A percentile compares a stretch with the other conserved stretches of the same genome.
Evolutionary conservation across 2,888 invertebrate species (phyloP).

Genomic region (Amaurobius ferox): DNA sequence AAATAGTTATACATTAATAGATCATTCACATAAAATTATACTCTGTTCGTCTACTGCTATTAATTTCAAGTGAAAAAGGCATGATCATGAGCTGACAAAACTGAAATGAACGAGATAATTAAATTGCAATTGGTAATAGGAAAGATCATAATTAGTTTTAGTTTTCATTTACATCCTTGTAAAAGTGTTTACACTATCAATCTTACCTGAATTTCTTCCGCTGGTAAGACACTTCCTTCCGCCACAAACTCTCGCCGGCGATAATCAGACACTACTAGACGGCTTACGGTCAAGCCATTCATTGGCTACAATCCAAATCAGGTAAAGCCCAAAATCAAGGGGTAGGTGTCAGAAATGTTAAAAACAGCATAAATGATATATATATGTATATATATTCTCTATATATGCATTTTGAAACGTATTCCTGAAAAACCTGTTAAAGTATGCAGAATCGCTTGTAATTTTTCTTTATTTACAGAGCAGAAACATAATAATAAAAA

Average conservation of each 20-base stretch:
- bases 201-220: slow-evolving; percentile 30
- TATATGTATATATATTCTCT: too few relatives aligned
- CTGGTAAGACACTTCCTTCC: slow-evolving; percentile 29
- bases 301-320: slow-evolving; percentile 29
- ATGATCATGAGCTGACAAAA: not conserved
- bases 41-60: not conserved
- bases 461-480: too few relatives aligned
- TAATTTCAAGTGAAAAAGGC: too few relatives aligned
- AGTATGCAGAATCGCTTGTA: too few relatives aligned
- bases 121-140: not conserved
- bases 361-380: too few relatives aligned
- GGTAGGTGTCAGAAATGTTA: not conserved
- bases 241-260: slow-evolving; percentile 26
- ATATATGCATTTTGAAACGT: too few relatives aligned
- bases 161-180: not conserved
- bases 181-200: not conserved
- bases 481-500: too few relatives aligned
- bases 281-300: slow-evolving; percentile 3
- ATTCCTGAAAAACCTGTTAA: too few relatives aligned
- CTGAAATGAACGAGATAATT: not conserved
- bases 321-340: slow-evolving; percentile 24
- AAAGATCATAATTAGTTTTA: not conserved
- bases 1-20: not conserved
- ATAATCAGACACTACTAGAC: not conserved
- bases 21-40: not conserved